phyloP scores from a whole-genome alignment of 2,113 vertebrate species.

The Taurulus bubalis region DNA sequence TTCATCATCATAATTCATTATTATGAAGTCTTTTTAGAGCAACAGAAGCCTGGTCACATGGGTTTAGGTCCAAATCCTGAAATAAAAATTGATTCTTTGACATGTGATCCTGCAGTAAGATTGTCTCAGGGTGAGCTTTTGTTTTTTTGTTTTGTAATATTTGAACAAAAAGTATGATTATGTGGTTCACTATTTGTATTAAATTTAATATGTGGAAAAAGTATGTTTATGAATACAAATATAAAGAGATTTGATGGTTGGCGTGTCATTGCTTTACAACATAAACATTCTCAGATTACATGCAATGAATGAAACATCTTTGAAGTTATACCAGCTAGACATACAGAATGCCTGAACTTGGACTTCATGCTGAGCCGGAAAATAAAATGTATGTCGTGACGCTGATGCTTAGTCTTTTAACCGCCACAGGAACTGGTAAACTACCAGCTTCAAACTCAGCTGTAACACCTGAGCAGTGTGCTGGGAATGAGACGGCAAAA shows the following conservation, averaged over 20 bases:
- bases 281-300: neutral
- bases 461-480: no score
- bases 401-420: neutral
- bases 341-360: neutral
- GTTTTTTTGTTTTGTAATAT: neutral
- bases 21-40: slow-evolving; percentile 23
- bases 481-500: no score
- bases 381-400: neutral
- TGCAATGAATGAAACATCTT: neutral
- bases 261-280: neutral
- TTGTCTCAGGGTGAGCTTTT: neutral
- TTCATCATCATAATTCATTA: neutral
- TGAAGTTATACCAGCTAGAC: neutral
- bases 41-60: slow-evolving; percentile 21
- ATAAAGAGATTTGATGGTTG: neutral
- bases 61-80: slow-evolving; percentile 43
- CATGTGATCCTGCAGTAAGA: slow-evolving; percentile 51
- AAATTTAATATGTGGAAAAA: slow-evolving; percentile 23
- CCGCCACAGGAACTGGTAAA: neutral
- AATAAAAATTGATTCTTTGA: slow-evolving; percentile 31
- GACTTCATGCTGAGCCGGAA: neutral
- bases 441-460: neutral
- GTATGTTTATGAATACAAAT: neutral
- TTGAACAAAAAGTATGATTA: slow-evolving; percentile 36
- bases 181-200: slow-evolving; percentile 6